Conservation (phyloP, 2,888 invertebrate species). For the Dysmachus trigonus region DNA sequence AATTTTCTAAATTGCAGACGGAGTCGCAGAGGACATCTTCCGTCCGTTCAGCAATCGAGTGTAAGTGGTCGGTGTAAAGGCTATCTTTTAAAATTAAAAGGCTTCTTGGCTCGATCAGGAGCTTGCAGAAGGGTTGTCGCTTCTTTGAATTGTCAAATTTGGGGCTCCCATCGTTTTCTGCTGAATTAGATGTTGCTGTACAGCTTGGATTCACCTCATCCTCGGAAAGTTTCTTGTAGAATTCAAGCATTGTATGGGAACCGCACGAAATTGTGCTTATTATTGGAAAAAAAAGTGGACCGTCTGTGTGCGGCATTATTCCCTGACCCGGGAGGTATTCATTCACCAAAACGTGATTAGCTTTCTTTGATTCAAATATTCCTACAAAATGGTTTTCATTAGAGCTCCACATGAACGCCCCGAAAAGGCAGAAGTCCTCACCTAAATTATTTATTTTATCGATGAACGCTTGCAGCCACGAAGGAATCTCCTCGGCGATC, state of each 20-base stretch:
- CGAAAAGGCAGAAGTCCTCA: constrained; percentile 55
- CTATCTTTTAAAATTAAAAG: constrained; percentile 84
- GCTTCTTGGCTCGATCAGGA: constrained; percentile 88
- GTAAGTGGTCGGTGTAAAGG: constrained; percentile 85
- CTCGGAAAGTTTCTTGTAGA: constrained; percentile 68
- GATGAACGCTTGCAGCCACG: constrained; percentile 80
- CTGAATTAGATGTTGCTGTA: not conserved
- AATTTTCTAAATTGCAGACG: constrained; percentile 73
- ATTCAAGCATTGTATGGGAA: constrained; percentile 89
- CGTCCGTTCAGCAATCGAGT: constrained; percentile 80
- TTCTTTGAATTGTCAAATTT: not conserved
- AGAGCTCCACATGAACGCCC: not conserved
- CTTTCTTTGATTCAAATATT: constrained; percentile 72
- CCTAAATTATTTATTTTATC: constrained; percentile 74
- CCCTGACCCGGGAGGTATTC: constrained; percentile 95
- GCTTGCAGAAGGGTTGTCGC: constrained; percentile 69
- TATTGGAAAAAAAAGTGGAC: constrained; percentile 90
- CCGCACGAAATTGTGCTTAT: constrained; percentile 93
- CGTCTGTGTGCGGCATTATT: constrained; percentile 97
- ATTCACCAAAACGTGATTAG: constrained; percentile 95
- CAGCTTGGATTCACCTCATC: constrained; percentile 57
- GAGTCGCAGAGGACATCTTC: constrained; percentile 72
- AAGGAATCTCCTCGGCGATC: constrained; percentile 88
- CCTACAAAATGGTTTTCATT: constrained; percentile 49
- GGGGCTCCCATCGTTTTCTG: not conserved